Evolutionary conservation across 2,797 vertebrate species (phyloP).

Genomic region (Trichosurus vulpecula): DNA sequence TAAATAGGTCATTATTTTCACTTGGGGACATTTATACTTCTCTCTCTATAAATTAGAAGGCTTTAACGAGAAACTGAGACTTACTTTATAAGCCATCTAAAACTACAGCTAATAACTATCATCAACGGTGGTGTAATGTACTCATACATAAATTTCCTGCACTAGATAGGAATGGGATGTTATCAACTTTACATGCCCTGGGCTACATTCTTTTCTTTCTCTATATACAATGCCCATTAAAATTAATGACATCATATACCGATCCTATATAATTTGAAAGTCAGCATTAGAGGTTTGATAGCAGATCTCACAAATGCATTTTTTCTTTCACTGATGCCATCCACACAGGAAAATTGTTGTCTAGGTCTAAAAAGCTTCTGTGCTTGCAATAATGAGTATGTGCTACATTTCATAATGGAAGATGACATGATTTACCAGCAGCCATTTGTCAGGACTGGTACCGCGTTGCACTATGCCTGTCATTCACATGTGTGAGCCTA

Average conservation of each 20-base stretch:
- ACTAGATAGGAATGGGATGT: conserved; percentile 30
- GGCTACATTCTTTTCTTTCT: conserved; percentile 37
- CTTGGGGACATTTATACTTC: conserved; percentile 19
- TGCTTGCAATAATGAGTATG: background rate
- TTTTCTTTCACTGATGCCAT: conserved; percentile 16
- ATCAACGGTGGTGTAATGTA: conserved; percentile 11
- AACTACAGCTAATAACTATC: conserved; percentile 38
- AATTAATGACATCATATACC: conserved; percentile 14
- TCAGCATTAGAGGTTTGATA: conserved; percentile 28
- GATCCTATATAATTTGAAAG: conserved; percentile 23
- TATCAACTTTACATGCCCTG: conserved; percentile 18
- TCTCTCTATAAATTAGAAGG: conserved; percentile 51
- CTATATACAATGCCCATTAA: conserved; percentile 12
- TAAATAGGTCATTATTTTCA: conserved; percentile 53
- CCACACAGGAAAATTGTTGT: background rate
- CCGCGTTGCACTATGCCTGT: background rate
- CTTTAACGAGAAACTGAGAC: conserved; percentile 54
- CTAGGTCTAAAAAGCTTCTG: background rate
- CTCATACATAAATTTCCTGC: conserved; percentile 30
- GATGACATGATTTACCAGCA: background rate
- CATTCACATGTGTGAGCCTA: background rate
- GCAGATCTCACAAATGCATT: background rate
- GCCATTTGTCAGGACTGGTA: background rate
- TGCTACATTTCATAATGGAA: background rate
- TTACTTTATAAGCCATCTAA: conserved; percentile 54